phyloP scores from a whole-genome alignment of 2,113 vertebrate genomes.

The Colius striatus region DNA sequence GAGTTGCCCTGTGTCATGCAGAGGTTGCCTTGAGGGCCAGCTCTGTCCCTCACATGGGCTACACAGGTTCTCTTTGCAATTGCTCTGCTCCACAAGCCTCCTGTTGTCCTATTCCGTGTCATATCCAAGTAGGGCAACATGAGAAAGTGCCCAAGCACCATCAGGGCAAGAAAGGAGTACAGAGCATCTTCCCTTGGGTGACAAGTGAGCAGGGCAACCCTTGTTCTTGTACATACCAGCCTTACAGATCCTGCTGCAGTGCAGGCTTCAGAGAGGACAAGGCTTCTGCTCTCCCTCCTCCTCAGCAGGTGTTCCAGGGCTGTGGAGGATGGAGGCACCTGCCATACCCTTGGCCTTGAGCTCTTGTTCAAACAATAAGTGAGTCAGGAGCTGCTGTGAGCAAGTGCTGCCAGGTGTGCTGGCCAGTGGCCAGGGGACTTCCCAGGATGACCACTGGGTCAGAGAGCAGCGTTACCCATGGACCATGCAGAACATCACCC shows the following conservation, averaged over 20 bases:
- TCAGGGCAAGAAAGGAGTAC: too few species aligned
- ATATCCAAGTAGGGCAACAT: background rate
- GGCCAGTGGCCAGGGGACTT: background rate
- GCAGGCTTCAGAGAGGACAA: accelerated
- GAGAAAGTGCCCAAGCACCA: background rate
- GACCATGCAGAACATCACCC: background rate
- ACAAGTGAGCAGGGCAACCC: accelerated
- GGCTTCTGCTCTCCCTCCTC: background rate
- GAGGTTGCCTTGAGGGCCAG: background rate
- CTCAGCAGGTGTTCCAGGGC: background rate
- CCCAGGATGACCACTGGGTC: background rate
- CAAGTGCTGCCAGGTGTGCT: background rate
- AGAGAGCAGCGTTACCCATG: background rate
- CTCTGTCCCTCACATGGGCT: background rate
- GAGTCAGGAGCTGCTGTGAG: background rate
- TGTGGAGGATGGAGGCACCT: background rate
- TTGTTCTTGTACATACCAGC: background rate
- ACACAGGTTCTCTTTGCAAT: background rate
- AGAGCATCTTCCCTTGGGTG: background rate
- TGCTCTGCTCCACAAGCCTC: background rate
- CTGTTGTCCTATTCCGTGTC: background rate
- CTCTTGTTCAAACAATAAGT: background rate
- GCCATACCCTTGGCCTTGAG: background rate
- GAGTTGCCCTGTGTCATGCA: accelerated
- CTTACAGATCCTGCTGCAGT: background rate